Percentiles rank a stretch among this genome's conserved stretches.
Evolutionary conservation across 2,888 invertebrate species (phyloP).

Genomic region (Hermaeophaga mercurialis): DNA sequence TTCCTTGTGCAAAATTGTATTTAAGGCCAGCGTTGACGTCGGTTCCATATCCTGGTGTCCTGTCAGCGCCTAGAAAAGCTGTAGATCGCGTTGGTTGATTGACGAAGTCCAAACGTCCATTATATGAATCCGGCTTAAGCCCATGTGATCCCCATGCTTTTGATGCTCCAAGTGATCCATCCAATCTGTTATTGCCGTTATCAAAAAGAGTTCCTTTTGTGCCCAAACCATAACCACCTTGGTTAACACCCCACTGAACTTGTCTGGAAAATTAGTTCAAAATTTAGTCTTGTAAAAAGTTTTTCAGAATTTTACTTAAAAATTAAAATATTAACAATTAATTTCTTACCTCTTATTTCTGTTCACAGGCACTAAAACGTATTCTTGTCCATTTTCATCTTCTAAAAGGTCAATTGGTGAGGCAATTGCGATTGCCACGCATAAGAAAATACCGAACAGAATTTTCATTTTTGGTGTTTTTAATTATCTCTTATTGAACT

Average conservation of each 20-base stretch:
- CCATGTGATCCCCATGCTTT: constrained; percentile 41
- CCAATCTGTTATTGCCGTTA: constrained; percentile 39
- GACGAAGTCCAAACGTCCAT: constrained; percentile 41
- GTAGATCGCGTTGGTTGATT: constrained; percentile 42
- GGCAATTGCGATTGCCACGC: constrained; percentile 25
- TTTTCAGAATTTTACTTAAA: no score
- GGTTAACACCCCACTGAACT: constrained; percentile 8
- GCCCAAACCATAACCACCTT: constrained; percentile 9
- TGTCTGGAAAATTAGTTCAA: constrained; percentile 7
- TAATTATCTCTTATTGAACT: no score
- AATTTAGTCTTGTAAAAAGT: no score
- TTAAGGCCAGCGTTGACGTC: constrained; percentile 40
- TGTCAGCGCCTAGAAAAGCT: constrained; percentile 40
- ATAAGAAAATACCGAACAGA: constrained; percentile 19
- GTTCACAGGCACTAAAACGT: constrained; percentile 27
- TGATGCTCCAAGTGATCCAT: constrained; percentile 40
- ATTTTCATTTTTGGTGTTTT: constrained; percentile 33
- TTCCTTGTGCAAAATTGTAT: constrained; percentile 39
- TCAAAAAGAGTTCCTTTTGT: constrained; percentile 3
- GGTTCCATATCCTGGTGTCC: constrained; percentile 41
- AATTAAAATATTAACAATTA: no score
- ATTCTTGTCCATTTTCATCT: constrained; percentile 35
- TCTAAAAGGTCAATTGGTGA: constrained; percentile 31
- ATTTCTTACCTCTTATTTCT: constrained; percentile 34
- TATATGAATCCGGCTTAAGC: constrained; percentile 36